Conservation (phyloP, 1,140 invertebrate genomes). For the Heterodera carotae region DNA sequence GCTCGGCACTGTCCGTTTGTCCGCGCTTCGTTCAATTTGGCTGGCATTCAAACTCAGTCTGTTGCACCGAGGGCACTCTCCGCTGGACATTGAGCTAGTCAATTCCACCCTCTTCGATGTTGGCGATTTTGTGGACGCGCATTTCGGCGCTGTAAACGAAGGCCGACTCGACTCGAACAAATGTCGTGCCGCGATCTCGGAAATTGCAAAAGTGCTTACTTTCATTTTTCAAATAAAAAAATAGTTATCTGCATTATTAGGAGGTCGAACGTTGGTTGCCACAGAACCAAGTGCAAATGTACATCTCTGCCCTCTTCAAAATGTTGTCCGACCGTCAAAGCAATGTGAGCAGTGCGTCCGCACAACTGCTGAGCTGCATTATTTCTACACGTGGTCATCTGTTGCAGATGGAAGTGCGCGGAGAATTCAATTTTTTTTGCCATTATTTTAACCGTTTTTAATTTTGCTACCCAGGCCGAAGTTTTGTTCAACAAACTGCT, state of each 20-base stretch:
- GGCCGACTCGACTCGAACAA: conserved; percentile 54
- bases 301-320: conserved; percentile 63
- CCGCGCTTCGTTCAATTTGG: conserved; percentile 52
- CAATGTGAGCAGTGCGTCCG: conserved; percentile 57
- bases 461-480: conserved; percentile 48
- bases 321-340: conserved; percentile 62
- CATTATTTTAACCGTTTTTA: conserved; percentile 29
- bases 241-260: conserved; percentile 34
- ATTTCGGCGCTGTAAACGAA: conserved; percentile 52
- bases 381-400: conserved; percentile 53
- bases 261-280: conserved; percentile 61
- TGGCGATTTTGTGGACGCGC: conserved; percentile 43
- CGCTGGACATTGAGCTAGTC: conserved; percentile 55
- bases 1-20: conserved; percentile 52
- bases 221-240: conserved; percentile 10
- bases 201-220: conserved; percentile 50
- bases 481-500: conserved; percentile 56
- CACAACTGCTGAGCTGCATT: conserved; percentile 57
- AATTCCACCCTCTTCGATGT: conserved; percentile 52
- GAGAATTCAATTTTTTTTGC: conserved; percentile 18
- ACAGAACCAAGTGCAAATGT: conserved; percentile 59
- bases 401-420: conserved; percentile 50
- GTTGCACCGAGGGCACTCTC: conserved; percentile 57
- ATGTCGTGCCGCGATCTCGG: conserved; percentile 44
- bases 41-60: conserved; percentile 53